Base-by-base conservation (phyloP, 2,797 vertebrate species). In the Lycodopsis pacificus region DNA sequence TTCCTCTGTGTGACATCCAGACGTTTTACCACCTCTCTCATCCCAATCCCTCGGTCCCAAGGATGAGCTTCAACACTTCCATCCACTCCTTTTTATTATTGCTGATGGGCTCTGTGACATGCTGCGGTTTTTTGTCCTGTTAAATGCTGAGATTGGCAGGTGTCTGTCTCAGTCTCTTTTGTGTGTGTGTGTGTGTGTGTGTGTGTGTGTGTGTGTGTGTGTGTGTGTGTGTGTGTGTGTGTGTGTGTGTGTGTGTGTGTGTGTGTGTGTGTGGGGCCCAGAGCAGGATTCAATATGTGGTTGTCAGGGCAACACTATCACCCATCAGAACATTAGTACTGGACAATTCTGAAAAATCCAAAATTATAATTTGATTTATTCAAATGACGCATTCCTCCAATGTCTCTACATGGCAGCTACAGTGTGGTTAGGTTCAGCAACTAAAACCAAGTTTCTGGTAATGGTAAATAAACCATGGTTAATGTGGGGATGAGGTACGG, bases 1-100 rank as follows among this genome's bases (percentile, higher is more conserved):
- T 87, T 76, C 68, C 79, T 86, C 73, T 61, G 14, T 72, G 73
- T 67, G 71, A 81, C 71, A 85, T 77, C 65, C 76, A 83, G 71
- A 61, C 69, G 22, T 82, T 88, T 84, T 77, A 71, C 83, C 83
- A 71, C 73, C 71, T 86, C 72, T 83, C 80, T 80, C 73, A 68
- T 71, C 54, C 72, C 72, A 71, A 65, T 85, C 70, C 81, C 76
- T 61, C 9, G 20, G 67, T 73, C 71, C 84, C 73, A 71, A 53
- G 11, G 79, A 91, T 77, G 82, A 87, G 77, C 79, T 72, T 34
- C 71, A 73, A 58, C 74, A 62, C 73, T 77, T 15, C 25, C n/a
- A 70, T 69, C 65, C 62, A 57, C 44, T 44, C 54, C 38, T 59
- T 79, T 84, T 82, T 82, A 81, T 82, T 73, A 71, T 76, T 77